Evolutionary conservation across 2,888 invertebrate species (phyloP), one percentile per base, ranked within the genome.

Genomic region (Netelia virgata): DNA sequence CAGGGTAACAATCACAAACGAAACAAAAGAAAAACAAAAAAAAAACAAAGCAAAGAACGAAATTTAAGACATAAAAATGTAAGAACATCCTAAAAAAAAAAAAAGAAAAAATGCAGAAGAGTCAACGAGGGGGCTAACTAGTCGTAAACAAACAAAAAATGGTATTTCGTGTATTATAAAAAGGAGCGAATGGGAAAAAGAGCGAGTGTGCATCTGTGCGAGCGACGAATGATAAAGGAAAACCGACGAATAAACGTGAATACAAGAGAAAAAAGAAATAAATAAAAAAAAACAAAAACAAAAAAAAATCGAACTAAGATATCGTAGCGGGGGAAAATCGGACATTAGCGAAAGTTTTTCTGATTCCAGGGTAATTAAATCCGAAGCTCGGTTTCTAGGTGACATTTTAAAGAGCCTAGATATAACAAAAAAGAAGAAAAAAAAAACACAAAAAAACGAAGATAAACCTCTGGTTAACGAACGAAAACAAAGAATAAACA

Each of bases 361-460:
- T 91, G 90, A 92, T 92, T 85, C 91, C 93, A 92, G 93, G 92
- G 93, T 93, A 93, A 91, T 90, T 88, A 90, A 53, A 91, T 91
- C 90, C 88, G 90, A 91, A 90, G 90, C 92, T 91, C 89, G 91
- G 90, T 90, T 85, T 86, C 68, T 85, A 84, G 86, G 78, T 86
- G 84, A 87, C 78, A 78, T 76, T 83, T 78, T 73, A 64, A 76
- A 77, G 75, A 83, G 80, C 85, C 85, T 84, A 84, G 85, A 84
- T 85, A 80, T 74, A 83, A 86, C 63, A 76, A 55, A 69, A 76
- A 63, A 23, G 69, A 57, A 55, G 36, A 79, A 47, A 28, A 64
- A 10, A 16, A 55, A 50, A 8, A n/a, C 61, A 36, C 53, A n/a
- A 75, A 75, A 64, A 55, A 14, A 11, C 14, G 59, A 36, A 77